Evolutionary conservation across 2,113 vertebrate species (phyloP).

Genomic region (Paraplagusia blochii): DNA sequence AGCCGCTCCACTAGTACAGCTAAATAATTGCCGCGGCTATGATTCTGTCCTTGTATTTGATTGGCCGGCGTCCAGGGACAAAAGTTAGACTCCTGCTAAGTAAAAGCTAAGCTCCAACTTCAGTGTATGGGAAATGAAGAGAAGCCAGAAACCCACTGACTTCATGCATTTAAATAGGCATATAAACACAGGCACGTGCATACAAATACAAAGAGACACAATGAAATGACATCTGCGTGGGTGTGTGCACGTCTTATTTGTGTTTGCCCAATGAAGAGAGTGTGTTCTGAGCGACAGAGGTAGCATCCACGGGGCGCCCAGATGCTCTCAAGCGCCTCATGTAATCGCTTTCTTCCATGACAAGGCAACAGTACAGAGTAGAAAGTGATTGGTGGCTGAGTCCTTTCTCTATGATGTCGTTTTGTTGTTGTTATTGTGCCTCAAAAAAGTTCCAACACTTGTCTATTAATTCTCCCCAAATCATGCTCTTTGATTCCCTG

Average conservation of each 20-base stretch:
- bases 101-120: not conserved
- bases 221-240: conserved; percentile 12
- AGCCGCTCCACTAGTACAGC: no score
- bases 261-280: conserved; percentile 1
- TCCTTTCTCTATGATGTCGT: conserved; percentile 4
- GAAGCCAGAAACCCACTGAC: not conserved
- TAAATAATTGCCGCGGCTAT: not conserved
- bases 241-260: conserved; percentile 17
- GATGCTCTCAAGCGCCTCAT: conserved; percentile 6
- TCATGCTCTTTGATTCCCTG: conserved; percentile 17
- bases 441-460: not conserved
- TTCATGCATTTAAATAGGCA: not conserved
- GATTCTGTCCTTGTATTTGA: not conserved
- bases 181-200: not conserved
- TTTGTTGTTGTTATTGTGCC: conserved; percentile 1
- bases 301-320: conserved; percentile 18
- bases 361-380: not conserved
- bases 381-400: not conserved
- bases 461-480: not conserved
- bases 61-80: conserved; percentile 9
- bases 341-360: conserved; percentile 14
- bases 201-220: conserved; percentile 1
- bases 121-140: not conserved
- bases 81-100: conserved; percentile 4
- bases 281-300: conserved; percentile 9